phyloP scores from a whole-genome alignment of 2,888 invertebrate genomes.

The Prosopocoilus inquinatus region DNA sequence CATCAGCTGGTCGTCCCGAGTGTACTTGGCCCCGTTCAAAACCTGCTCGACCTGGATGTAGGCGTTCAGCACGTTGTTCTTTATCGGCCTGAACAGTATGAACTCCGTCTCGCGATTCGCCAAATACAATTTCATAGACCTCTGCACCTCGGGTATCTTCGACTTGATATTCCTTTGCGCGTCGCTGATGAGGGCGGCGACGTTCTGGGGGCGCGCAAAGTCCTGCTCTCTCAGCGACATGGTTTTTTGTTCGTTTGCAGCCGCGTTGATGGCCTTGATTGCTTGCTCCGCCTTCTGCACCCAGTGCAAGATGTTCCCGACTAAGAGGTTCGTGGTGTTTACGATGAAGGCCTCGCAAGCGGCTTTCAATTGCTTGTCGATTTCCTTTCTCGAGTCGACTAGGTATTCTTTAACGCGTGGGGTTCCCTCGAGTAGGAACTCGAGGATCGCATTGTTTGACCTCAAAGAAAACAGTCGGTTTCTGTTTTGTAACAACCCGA shows the following conservation, averaged over 20 bases:
- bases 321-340: conserved; percentile 71
- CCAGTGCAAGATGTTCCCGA: conserved; percentile 72
- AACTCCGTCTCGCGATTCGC: conserved; percentile 97
- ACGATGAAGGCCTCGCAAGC: conserved; percentile 88
- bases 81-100: conserved; percentile 91
- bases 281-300: conserved; percentile 64
- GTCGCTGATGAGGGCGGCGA: conserved; percentile 72
- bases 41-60: conserved; percentile 84
- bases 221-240: conserved; percentile 38
- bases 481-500: conserved; percentile 71
- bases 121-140: conserved; percentile 91
- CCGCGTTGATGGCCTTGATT: conserved; percentile 17
- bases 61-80: conserved; percentile 85
- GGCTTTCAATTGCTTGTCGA: conserved; percentile 87
- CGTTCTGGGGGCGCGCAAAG: conserved; percentile 60
- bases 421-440: conserved; percentile 89
- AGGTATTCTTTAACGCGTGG: conserved; percentile 91
- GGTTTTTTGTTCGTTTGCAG: conserved; percentile 13
- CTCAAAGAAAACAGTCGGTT: conserved; percentile 77
- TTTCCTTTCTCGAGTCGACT: conserved; percentile 93
- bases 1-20: conserved; percentile 76
- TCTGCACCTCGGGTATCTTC: conserved; percentile 76
- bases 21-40: conserved; percentile 71
- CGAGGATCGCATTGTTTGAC: conserved; percentile 87
- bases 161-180: conserved; percentile 77